Evolutionary conservation across 2,113 vertebrate genomes (phyloP).

Genomic region (Haliaeetus leucogaster): DNA sequence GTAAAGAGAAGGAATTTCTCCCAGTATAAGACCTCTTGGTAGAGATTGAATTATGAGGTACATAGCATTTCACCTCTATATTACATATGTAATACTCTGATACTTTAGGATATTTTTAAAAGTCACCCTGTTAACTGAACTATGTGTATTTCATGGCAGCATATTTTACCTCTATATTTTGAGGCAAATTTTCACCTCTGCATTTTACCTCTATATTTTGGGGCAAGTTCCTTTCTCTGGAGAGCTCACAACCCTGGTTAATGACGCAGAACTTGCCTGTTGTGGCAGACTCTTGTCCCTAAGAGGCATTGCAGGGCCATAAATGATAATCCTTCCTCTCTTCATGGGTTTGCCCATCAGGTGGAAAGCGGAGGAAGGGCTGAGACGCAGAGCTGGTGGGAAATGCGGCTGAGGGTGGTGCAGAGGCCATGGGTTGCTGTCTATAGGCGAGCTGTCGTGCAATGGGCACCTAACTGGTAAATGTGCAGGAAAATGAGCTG

Average conservation of each 20-base stretch:
- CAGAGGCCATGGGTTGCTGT: background rate
- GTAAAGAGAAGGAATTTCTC: background rate
- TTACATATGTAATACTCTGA: background rate
- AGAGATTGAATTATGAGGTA: background rate
- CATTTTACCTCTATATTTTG: background rate
- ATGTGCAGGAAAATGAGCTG: background rate
- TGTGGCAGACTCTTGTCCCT: background rate
- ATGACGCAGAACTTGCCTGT: background rate
- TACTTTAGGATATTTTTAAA: background rate
- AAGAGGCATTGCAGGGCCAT: background rate
- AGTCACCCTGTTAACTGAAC: background rate
- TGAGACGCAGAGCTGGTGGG: background rate
- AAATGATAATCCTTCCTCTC: background rate
- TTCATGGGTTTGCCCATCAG: fast-evolving
- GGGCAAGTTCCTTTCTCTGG: background rate
- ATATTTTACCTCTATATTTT: background rate
- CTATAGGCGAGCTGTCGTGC: background rate
- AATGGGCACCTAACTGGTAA: background rate
- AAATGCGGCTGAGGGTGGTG: background rate
- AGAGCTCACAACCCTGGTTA: background rate
- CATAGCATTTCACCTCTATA: background rate
- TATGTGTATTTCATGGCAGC: background rate
- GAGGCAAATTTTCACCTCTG: background rate
- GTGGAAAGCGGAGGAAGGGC: background rate
- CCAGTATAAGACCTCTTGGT: background rate